Conservation (phyloP, 2,888 invertebrate genomes). For the Tenthredo scrophulariae region DNA sequence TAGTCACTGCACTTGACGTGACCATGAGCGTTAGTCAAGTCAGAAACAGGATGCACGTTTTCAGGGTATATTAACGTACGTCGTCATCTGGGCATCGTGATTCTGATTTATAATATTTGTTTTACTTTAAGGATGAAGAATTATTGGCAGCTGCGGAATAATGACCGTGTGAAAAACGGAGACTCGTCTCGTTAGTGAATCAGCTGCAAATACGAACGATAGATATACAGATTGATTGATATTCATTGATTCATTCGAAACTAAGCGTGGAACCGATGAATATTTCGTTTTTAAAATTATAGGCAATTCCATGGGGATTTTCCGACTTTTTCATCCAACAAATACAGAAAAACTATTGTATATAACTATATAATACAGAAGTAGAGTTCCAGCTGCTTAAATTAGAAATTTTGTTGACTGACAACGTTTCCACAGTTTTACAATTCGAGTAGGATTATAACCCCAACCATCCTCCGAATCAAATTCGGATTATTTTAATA, state of each 20-base stretch:
- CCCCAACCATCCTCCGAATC: constrained; percentile 62
- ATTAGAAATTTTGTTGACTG: background rate
- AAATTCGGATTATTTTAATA: constrained; percentile 66
- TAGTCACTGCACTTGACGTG: constrained; percentile 25
- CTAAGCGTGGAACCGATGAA: background rate
- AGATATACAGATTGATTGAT: background rate
- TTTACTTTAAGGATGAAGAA: constrained; percentile 27
- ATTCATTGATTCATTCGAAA: background rate
- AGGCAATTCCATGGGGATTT: background rate
- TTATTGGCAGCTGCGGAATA: constrained; percentile 26
- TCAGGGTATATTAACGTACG: constrained; percentile 34
- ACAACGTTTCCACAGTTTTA: constrained; percentile 25
- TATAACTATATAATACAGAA: background rate
- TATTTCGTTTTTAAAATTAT: background rate
- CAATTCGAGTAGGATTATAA: constrained; percentile 58
- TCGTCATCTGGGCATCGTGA: constrained; percentile 37
- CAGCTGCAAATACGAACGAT: background rate
- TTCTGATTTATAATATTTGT: constrained; percentile 29
- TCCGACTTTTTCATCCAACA: background rate
- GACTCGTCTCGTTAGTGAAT: background rate
- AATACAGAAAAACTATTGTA: background rate
- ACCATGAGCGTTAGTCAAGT: constrained; percentile 9
- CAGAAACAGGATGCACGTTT: background rate
- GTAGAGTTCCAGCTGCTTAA: background rate
- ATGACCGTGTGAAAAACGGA: constrained; percentile 17